Evolutionary conservation across 1,140 invertebrate species (phyloP), one percentile per base, ranked within the genome.

Genomic region (Bombus picipes): DNA sequence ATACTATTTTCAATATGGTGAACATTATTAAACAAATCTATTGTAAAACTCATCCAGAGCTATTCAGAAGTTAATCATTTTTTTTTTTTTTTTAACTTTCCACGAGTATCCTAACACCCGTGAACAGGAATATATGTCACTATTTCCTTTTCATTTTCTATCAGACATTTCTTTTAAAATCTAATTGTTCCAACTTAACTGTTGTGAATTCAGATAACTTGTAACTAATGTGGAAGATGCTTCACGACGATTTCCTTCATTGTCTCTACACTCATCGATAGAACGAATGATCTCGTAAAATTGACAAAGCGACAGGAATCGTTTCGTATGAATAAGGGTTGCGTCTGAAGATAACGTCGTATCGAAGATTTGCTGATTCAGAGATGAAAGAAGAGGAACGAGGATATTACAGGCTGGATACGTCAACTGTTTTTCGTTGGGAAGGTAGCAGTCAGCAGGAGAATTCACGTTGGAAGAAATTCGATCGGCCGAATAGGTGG

Each of bases 291-390:
- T 59, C 57, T 28, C n/a, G 41, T 77, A 77, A 83, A 83, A 68
- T 3, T 53, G 57, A 41, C 34, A 12, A n/a, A 82, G 74, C 57
- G 80, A 22, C 32, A n/a, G 22, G 13, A 47, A 59, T 25, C 9
- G 39, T 4, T 28, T 18, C 59, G 4, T 70, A 70, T 37, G 72
- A 75, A 1, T 22, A 37, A 53, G 59, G 39, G 41, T 53, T 41
- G 25, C 25, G 22, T 75, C 15, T n/a, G 25, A 10, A 18, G 32
- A 83, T 76, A 68, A 76, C 37, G 37, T 47, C 41, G 32, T 57
- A 68, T 83, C 28, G 41, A 66, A 53, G 15, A 53, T 53, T 83
- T 15, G 72, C 72, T 77, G 73, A 83, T 76, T 76, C 70, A 62
- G 37, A 22, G 13, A 59, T 0, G 28, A 47, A 43, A 34, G 70